Evolutionary conservation across 2,888 invertebrate species (phyloP).

Genomic region (Theodoxus fluviatilis): DNA sequence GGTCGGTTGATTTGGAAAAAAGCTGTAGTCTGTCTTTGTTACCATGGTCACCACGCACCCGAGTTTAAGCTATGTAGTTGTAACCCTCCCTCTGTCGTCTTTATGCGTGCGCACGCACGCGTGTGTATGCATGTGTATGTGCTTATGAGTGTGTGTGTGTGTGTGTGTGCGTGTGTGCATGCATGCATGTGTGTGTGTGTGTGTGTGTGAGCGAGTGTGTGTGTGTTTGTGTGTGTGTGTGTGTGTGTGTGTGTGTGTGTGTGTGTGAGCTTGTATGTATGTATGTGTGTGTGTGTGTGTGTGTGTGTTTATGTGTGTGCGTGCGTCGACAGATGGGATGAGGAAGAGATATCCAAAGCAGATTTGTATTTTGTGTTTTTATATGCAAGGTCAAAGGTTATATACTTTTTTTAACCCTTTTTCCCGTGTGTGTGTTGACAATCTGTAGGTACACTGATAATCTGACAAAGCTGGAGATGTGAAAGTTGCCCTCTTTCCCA

Average conservation of each 20-base stretch:
- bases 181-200: slow-evolving; percentile 16
- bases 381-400: background rate
- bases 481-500: too few species aligned
- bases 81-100: too few species aligned
- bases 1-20: too few species aligned
- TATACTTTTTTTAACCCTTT: too few species aligned
- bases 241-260: slow-evolving; percentile 16
- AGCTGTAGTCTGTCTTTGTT: too few species aligned
- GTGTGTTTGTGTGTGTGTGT: background rate
- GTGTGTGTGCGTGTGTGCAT: background rate
- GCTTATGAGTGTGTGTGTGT: background rate
- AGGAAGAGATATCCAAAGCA: background rate
- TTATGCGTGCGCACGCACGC: background rate
- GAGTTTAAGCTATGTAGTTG: too few species aligned
- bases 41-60: too few species aligned
- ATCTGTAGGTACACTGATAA: too few species aligned
- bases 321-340: too few species aligned
- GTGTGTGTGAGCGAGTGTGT: too few species aligned
- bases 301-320: background rate
- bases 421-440: too few species aligned
- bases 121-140: slow-evolving; percentile 12
- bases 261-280: background rate
- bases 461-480: too few species aligned
- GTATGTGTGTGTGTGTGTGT: slow-evolving; percentile 19
- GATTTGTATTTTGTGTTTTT: background rate